Percentiles rank a stretch among this genome's conserved stretches.
Evolutionary conservation across 2,888 invertebrate genomes (phyloP).

Genomic region (Ceramica pisi): DNA sequence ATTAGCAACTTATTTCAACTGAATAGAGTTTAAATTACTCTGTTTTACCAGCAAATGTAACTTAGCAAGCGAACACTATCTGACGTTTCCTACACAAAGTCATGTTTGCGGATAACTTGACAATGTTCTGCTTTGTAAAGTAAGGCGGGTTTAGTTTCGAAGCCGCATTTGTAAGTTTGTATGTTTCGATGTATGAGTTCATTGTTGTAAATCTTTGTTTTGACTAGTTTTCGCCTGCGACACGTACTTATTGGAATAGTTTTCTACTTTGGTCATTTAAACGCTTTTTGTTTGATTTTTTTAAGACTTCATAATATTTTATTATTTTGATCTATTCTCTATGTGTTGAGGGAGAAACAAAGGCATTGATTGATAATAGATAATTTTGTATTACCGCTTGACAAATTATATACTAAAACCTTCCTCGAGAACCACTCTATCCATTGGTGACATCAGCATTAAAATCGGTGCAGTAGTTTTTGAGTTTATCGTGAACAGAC

Average conservation of each 20-base stretch:
- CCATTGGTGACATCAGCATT: too few species aligned
- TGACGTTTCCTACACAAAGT: constrained; percentile 65
- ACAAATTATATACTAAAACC: too few species aligned
- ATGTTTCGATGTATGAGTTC: constrained; percentile 38
- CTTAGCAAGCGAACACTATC: constrained; percentile 48
- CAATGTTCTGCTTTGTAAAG: constrained; percentile 48
- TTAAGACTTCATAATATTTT: background rate
- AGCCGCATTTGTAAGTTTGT: constrained; percentile 60
- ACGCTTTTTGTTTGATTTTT: background rate
- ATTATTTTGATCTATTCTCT: background rate
- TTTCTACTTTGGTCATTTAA: constrained; percentile 6
- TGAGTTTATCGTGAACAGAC: too few species aligned
- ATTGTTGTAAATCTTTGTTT: constrained; percentile 63
- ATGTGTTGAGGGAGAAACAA: background rate
- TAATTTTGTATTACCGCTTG: too few species aligned
- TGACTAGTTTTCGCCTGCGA: constrained; percentile 24
- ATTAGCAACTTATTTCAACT: constrained; percentile 11
- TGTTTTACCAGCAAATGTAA: constrained; percentile 15
- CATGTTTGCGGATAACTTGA: constrained; percentile 48
- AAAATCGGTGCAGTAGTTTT: too few species aligned
- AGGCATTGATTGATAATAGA: too few species aligned
- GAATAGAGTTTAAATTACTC: constrained; percentile 44
- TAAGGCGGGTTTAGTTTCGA: constrained; percentile 30
- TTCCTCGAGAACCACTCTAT: too few species aligned
- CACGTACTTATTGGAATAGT: background rate